phyloP scores from a whole-genome alignment of 2,797 vertebrate genomes.

The Acrossocheilus wenchowensis region DNA sequence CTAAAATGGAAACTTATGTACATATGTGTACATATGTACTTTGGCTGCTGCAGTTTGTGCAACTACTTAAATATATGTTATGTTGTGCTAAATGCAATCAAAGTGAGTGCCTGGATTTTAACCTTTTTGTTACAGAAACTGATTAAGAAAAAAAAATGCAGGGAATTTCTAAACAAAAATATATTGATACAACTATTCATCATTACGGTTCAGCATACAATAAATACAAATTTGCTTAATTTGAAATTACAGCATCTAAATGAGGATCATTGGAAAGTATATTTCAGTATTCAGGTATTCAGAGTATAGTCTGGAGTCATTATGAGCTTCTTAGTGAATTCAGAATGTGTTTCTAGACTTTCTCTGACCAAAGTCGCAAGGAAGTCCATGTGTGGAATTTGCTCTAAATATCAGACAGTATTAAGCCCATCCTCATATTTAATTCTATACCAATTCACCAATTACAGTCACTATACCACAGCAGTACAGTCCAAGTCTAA shows the following conservation, averaged over 20 bases:
- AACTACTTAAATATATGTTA: constrained; percentile 83
- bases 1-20: constrained; percentile 72
- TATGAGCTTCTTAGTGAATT: background rate
- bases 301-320: background rate
- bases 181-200: constrained; percentile 59
- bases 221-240: constrained; percentile 51
- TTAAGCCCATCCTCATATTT: constrained; percentile 1
- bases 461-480: background rate
- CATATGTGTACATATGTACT: constrained; percentile 81
- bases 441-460: too few relatives aligned
- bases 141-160: constrained; percentile 80
- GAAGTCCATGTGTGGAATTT: background rate
- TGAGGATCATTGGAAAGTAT: constrained; percentile 10
- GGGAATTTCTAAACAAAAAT: constrained; percentile 84
- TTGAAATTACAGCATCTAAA: constrained; percentile 39
- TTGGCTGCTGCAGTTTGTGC: constrained; percentile 87
- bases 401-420: constrained; percentile 14
- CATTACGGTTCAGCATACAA: constrained; percentile 44
- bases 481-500: constrained; percentile 8
- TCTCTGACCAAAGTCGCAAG: background rate
- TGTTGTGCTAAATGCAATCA: constrained; percentile 89
- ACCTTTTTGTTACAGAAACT: constrained; percentile 78
- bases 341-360: background rate
- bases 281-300: constrained; percentile 7
- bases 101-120: constrained; percentile 88